These are phyloP conservation scores for Papilio aristodemus DNA, from an alignment of 1,140 invertebrate species.

Conservation along the genomic window DNA sequence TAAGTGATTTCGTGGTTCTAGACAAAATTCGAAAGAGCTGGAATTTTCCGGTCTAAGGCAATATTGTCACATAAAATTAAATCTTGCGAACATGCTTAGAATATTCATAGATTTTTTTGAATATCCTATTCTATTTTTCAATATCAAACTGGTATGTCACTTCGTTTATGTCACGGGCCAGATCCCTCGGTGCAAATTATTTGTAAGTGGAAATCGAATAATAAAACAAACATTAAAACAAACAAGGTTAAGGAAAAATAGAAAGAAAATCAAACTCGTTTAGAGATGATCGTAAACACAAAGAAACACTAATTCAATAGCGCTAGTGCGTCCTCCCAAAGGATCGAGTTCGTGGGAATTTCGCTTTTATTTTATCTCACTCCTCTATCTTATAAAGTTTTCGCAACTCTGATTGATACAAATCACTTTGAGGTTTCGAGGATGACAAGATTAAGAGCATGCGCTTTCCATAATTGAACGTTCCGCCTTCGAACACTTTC, in stretches of 20 bases:
- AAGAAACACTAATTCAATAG: slow-evolving; percentile 40
- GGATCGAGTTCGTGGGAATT: slow-evolving; percentile 37
- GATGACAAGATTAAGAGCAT: slow-evolving; percentile 31
- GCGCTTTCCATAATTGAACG: background rate
- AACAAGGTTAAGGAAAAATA: slow-evolving; percentile 2
- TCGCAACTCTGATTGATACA: slow-evolving; percentile 37
- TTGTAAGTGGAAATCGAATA: no score
- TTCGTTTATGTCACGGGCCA: no score
- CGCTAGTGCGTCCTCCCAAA: slow-evolving; percentile 35
- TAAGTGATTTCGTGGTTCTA: slow-evolving; percentile 26
- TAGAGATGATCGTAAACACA: slow-evolving; percentile 28
- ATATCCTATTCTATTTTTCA: background rate
- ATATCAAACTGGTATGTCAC: no score
- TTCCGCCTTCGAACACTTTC: background rate
- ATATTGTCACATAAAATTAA: slow-evolving; percentile 9
- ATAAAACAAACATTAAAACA: no score
- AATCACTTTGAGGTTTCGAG: slow-evolving; percentile 35
- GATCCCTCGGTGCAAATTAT: no score
- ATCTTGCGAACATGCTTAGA: background rate
- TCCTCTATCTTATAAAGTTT: slow-evolving; percentile 26
- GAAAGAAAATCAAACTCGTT: slow-evolving; percentile 25
- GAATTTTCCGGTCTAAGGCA: background rate
- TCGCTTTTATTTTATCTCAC: slow-evolving; percentile 38
- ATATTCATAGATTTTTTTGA: background rate
- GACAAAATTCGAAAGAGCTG: background rate